Base-by-base conservation (phyloP, 2,797 vertebrate genomes). In the Cheirogaleus major region DNA sequence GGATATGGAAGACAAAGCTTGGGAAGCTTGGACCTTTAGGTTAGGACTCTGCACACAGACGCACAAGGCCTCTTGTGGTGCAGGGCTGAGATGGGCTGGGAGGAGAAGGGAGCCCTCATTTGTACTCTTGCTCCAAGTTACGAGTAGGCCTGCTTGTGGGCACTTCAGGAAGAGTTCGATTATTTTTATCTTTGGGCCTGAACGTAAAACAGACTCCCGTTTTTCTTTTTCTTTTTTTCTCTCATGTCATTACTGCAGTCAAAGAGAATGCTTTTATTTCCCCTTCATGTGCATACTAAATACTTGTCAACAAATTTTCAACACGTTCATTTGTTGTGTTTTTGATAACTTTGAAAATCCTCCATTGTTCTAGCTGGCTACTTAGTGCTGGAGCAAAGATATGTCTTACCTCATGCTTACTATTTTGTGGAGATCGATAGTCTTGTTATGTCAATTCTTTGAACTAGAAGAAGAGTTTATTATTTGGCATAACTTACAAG, bases 281-380 rank as follows among this genome's bases (percentile, higher is more conserved):
- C 8, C 45, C 30, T 84, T 96, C 35, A 6, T 78, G 32, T 95
- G 41, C 2, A 50, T 48, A 78, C 15, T 67, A 38, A 80, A 43
- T 82, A 78, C 7, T 85, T 59, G 35, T 48, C 38, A 76, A n/a
- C 23, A 59, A 2, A 85, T 85, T 92, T 92, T 85, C 17, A 67
- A 57, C 45, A 48, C 13, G 1, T 61, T 87, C 67, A 4, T 94
- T 94, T 52, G 43, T n/a, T 82, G 20, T 87, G 35, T n/a, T 86
- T 89, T 94, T 97, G 55, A 45, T 83, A 84, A 59, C 61, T 85
- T 45, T 87, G 86, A 89, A 43, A 93, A 61, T 81, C 35, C 17
- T 52, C 22, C n/a, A 1, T 67, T 72, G 50, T 89, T 84, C 73
- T 83, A 32, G 32, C n/a, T 86, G 59, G 17, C 55, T 45, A 65